Conservation (phyloP, 2,113 vertebrate genomes). For the Poeciliopsis retropinna region DNA sequence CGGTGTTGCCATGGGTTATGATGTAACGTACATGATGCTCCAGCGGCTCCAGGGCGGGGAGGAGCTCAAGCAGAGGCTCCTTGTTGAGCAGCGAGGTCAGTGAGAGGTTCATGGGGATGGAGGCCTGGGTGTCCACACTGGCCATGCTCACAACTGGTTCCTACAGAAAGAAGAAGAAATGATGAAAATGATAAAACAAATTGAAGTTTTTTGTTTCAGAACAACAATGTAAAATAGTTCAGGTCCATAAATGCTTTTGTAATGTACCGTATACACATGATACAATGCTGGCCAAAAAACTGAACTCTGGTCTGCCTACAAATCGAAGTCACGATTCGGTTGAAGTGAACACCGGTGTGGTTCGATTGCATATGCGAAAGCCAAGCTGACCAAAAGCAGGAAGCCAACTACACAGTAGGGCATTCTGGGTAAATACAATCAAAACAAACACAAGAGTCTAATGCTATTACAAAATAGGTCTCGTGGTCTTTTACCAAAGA, state of each 20-base stretch:
- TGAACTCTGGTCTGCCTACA: too few relatives aligned
- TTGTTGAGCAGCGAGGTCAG: slow-evolving; percentile 81
- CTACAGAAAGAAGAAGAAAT: slow-evolving; percentile 33
- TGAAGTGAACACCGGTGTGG: too few relatives aligned
- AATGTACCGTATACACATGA: neutral
- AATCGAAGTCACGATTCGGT: too few relatives aligned
- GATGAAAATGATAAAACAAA: neutral
- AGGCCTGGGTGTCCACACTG: slow-evolving; percentile 86
- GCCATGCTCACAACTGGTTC: slow-evolving; percentile 83
- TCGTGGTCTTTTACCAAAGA: too few relatives aligned
- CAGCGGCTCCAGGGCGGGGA: slow-evolving; percentile 86
- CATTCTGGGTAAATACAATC: too few relatives aligned
- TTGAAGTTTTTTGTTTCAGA: neutral
- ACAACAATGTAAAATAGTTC: neutral
- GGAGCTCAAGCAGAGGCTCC: slow-evolving; percentile 89
- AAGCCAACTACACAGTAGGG: too few relatives aligned
- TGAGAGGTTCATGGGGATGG: slow-evolving; percentile 86
- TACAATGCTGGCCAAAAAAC: too few relatives aligned
- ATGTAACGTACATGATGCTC: slow-evolving; percentile 85
- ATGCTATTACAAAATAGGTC: too few relatives aligned
- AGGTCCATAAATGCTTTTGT: neutral
- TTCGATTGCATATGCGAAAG: too few relatives aligned
- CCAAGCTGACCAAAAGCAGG: too few relatives aligned
- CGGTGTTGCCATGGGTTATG: slow-evolving; percentile 84
- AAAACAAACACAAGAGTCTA: too few relatives aligned